These are phyloP conservation scores for Enteromius afrohamiltoni DNA, from an alignment of 2,797 vertebrate species.

Conservation along the genomic window DNA sequence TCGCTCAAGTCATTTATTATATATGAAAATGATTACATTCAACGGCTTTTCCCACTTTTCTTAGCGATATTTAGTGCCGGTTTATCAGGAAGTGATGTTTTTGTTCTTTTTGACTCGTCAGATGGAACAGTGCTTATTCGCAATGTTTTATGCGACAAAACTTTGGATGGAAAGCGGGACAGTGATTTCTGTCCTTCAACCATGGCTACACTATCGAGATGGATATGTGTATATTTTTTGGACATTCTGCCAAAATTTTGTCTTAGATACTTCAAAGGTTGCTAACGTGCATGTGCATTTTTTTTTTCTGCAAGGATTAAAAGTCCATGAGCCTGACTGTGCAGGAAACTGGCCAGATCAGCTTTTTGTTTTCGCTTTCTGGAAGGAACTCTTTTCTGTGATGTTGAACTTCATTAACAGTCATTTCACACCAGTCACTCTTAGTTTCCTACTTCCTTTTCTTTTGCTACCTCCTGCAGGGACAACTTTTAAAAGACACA, in stretches of 20 bases:
- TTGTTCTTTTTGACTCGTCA: not conserved
- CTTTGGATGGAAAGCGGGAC: not conserved
- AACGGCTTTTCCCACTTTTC: not conserved
- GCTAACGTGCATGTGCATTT: not conserved
- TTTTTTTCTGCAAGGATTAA: not conserved
- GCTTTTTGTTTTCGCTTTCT: slow-evolving; percentile 71
- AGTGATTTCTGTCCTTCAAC: not conserved
- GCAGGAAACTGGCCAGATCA: slow-evolving; percentile 71
- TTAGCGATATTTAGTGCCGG: not conserved
- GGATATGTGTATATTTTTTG: not conserved
- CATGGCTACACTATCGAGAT: not conserved
- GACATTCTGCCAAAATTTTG: not conserved
- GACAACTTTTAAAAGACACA: slow-evolving; percentile 63
- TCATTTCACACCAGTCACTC: slow-evolving; percentile 81
- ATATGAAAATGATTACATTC: not conserved
- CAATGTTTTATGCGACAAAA: not conserved
- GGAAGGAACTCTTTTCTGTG: slow-evolving; percentile 82
- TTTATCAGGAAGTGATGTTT: not conserved
- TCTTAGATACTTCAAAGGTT: not conserved
- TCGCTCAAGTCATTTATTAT: not conserved
- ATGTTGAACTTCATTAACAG: slow-evolving; percentile 84
- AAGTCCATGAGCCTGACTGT: slow-evolving; percentile 75
- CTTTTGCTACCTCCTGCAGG: slow-evolving; percentile 54
- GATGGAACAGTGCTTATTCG: not conserved
- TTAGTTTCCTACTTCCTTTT: slow-evolving; percentile 55